A percentile compares a stretch with the other conserved stretches of the same genome.
Evolutionary conservation across 2,888 invertebrate species (phyloP).

Genomic region (Lithophane socia): DNA sequence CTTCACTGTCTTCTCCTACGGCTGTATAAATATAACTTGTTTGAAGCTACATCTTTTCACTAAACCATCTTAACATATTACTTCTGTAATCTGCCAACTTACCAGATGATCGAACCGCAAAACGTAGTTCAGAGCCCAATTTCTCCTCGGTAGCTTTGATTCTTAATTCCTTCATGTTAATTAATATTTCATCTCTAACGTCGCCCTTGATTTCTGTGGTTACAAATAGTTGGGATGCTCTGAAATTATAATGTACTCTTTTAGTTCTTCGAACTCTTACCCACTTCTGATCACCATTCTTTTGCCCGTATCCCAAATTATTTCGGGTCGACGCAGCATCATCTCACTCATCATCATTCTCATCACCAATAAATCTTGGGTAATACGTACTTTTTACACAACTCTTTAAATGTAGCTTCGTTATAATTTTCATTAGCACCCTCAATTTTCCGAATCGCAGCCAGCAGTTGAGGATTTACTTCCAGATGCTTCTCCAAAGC

Average conservation of each 20-base stretch:
- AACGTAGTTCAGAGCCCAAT: slow-evolving; percentile 80
- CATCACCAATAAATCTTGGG: not conserved
- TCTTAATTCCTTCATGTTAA: slow-evolving; percentile 76
- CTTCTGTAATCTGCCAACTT: not conserved
- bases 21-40: slow-evolving; percentile 81
- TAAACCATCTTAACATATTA: not conserved
- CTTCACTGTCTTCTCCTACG: slow-evolving; percentile 95
- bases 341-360: not conserved
- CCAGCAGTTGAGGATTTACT: slow-evolving; percentile 81
- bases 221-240: slow-evolving; percentile 84
- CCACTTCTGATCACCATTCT: not conserved
- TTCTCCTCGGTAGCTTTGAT: slow-evolving; percentile 74
- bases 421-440: slow-evolving; percentile 87
- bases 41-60: not conserved
- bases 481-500: slow-evolving; percentile 91
- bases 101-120: slow-evolving; percentile 93
- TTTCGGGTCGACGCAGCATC: not conserved
- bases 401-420: slow-evolving; percentile 85
- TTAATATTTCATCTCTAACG: slow-evolving; percentile 80
- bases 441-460: slow-evolving; percentile 88
- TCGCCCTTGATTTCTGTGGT: slow-evolving; percentile 80
- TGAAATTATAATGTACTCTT: slow-evolving; percentile 63
- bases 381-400: slow-evolving; percentile 84
- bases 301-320: not conserved
- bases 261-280: not conserved